These are phyloP conservation scores for Catostomus latipinnis DNA, from an alignment of 2,797 vertebrate genomes.

Conservation along the genomic window DNA sequence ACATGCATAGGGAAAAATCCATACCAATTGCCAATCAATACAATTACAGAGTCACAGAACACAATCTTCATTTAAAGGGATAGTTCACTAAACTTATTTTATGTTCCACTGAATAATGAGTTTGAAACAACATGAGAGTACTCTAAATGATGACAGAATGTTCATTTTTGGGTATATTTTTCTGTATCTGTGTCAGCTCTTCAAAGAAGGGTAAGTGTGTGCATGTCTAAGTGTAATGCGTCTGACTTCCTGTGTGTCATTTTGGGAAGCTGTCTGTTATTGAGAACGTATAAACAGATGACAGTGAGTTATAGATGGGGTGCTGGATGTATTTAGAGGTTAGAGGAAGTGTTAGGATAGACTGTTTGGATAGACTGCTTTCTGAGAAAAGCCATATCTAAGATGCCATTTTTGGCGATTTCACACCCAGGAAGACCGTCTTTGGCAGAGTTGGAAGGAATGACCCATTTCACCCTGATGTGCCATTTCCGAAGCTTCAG, in stretches of 20 bases:
- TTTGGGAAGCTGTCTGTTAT: constrained; percentile 6
- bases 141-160: too few species aligned
- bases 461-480: constrained; percentile 70
- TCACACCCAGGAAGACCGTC: constrained; percentile 64
- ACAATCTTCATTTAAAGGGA: constrained; percentile 4
- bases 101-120: too few species aligned
- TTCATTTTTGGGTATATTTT: constrained; percentile 1
- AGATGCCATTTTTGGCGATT: constrained; percentile 63
- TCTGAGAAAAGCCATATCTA: constrained; percentile 8
- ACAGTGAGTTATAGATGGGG: constrained; percentile 10
- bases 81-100: too few species aligned
- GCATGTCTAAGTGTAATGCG: constrained; percentile 10
- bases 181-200: constrained; percentile 24
- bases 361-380: constrained; percentile 7
- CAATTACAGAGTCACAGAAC: constrained; percentile 12
- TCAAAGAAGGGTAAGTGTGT: constrained; percentile 25
- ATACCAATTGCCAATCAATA: constrained; percentile 50
- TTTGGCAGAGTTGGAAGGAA: constrained; percentile 46
- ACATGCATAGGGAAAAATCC: constrained; percentile 59
- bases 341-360: neutral
- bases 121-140: too few species aligned
- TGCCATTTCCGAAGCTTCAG: constrained; percentile 70
- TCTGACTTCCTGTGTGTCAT: constrained; percentile 36
- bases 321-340: constrained; percentile 16
- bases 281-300: constrained; percentile 21